phyloP scores from a whole-genome alignment of 2,113 vertebrate species.

The Coracopsis vasa region DNA sequence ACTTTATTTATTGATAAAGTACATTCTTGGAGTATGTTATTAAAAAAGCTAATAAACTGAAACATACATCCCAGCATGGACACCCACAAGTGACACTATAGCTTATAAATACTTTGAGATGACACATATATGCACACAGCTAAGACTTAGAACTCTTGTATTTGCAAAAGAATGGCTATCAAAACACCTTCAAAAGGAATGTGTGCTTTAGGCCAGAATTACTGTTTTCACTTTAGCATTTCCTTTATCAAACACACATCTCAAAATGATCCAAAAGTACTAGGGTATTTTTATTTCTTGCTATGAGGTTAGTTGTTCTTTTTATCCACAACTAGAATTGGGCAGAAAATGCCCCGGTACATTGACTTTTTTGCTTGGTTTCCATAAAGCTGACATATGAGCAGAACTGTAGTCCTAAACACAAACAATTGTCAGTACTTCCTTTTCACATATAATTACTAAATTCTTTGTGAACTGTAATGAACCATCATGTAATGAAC shows the following conservation, averaged over 20 bases:
- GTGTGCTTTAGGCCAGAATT: background rate
- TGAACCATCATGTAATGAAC: background rate
- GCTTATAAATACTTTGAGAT: background rate
- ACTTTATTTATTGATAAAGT: background rate
- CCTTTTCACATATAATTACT: background rate
- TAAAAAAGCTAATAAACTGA: background rate
- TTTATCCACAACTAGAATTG: background rate
- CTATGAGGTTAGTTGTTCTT: background rate
- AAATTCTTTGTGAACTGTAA: background rate
- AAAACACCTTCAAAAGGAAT: background rate
- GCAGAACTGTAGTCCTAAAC: background rate
- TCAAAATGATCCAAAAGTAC: background rate
- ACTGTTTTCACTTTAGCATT: background rate
- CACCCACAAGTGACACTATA: background rate
- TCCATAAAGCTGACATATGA: background rate
- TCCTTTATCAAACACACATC: background rate
- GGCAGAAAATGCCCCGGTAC: background rate
- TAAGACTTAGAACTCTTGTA: background rate
- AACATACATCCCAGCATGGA: background rate
- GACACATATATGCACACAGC: background rate
- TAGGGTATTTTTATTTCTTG: background rate
- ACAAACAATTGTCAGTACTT: background rate
- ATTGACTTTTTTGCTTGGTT: background rate
- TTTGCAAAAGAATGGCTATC: background rate
- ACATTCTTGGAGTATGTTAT: rapidly evolving